Evolutionary conservation across 2,888 invertebrate species (phyloP), one percentile per base, ranked within the genome.

Genomic region (Hoplodrina blanda): DNA sequence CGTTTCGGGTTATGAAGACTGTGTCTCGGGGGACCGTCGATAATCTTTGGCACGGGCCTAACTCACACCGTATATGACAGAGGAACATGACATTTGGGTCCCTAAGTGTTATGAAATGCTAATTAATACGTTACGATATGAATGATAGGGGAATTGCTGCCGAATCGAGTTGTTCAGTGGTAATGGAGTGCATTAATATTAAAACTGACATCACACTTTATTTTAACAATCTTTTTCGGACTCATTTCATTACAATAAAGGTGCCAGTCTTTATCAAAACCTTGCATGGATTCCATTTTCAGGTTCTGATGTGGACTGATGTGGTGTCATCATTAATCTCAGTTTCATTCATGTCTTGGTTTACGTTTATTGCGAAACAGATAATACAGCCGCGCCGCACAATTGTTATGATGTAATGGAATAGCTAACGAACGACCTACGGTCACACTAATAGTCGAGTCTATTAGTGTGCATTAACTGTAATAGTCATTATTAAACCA

Each of bases 71-170:
- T 80, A 83, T 78, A 82, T 87, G 89, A 88, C 87, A 86, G 73
- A 76, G 72, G 73, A 78, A 87, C 85, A 87, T 86, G 89, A 87
- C 88, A 81, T 84, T 87, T 80, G 73, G 85, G 85, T 85, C 80
- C 70, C 75, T 84, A 80, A 84, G 82, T 85, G 84, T 85, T 87
- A 85, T 85, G 85, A 87, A 87, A 86, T 79, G 76, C 74, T 87
- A 90, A 91, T 91, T 90, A 87, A 89, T 88, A 86, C 84, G 82
- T 87, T 85, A 84, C 78, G 74, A 86, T 83, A 78, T 81, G 74
- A 85, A 88, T 84, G 85, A 86, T 88, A 78, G 68, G 73, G 78
- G 78, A 64, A 70, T 74, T 74, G 87, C 85, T 83, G 85, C 85
- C 76, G 83, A 81, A 83, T 78, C 70, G 71, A 72, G 72, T 82